Percentiles rank a stretch among this genome's conserved stretches.
These are phyloP conservation scores for Agelastica alni DNA, from an alignment of 2,888 invertebrate genomes.

Conservation along the genomic window DNA sequence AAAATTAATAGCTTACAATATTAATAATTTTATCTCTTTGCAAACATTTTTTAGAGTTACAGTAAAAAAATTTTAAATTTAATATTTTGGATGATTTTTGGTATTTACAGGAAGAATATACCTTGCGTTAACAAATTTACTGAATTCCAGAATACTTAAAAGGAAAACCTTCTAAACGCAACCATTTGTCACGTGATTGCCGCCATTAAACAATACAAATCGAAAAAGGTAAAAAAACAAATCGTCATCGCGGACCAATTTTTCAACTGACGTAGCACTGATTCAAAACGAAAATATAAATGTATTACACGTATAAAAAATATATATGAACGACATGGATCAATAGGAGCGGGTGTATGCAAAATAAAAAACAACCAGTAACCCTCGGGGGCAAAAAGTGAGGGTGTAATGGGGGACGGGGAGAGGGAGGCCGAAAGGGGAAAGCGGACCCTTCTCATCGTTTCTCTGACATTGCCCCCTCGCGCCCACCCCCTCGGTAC, in stretches of 20 bases:
- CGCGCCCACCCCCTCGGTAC: constrained; percentile 33
- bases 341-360: constrained; percentile 49
- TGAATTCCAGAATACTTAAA: too few relatives aligned
- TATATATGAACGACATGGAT: constrained; percentile 50
- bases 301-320: constrained; percentile 50
- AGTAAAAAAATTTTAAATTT: too few relatives aligned
- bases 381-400: constrained; percentile 42
- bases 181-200: too few relatives aligned
- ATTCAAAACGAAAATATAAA: constrained; percentile 47
- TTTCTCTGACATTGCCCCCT: constrained; percentile 33
- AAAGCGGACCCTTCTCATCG: constrained; percentile 27
- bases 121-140: too few relatives aligned
- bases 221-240: not conserved
- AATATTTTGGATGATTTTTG: too few relatives aligned
- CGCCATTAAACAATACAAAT: not conserved
- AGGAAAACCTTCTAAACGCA: too few relatives aligned
- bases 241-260: constrained; percentile 32
- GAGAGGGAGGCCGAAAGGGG: constrained; percentile 16
- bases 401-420: constrained; percentile 18
- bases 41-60: too few relatives aligned
- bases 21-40: too few relatives aligned
- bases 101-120: too few relatives aligned
- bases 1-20: too few relatives aligned
- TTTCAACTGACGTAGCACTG: constrained; percentile 43
- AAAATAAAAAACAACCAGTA: constrained; percentile 53